Percentiles rank a stretch among this genome's conserved stretches.
Conservation (phyloP, 1,140 invertebrate species). For the Bombus difficillimus region DNA sequence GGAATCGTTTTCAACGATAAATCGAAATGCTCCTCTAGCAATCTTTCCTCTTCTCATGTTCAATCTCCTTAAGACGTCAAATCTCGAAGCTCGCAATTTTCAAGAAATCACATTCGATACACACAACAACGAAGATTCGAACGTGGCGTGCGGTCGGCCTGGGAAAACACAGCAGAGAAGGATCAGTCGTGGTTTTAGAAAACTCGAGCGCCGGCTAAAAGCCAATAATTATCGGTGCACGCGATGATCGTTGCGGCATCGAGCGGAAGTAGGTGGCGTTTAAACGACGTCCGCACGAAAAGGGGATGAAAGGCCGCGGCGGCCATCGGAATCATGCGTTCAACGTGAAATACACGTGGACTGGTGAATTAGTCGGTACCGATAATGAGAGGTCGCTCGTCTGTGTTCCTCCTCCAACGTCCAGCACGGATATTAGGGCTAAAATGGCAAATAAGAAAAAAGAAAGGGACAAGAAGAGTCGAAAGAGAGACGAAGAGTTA, state of each 20-base stretch:
- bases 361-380: slow-evolving; percentile 64
- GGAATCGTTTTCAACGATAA: too few species aligned
- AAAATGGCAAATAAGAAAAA: not conserved
- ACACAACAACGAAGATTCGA: not conserved
- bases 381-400: slow-evolving; percentile 58
- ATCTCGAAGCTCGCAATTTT: not conserved
- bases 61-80: not conserved
- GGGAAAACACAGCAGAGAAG: slow-evolving; percentile 27
- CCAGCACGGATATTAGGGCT: slow-evolving; percentile 13
- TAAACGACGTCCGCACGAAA: slow-evolving; percentile 43
- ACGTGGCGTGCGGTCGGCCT: slow-evolving; percentile 61
- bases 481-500: not conserved
- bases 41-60: not conserved
- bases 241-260: slow-evolving; percentile 54
- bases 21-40: not conserved
- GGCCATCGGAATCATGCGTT: slow-evolving; percentile 25
- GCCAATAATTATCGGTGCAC: slow-evolving; percentile 69
- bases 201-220: slow-evolving; percentile 53
- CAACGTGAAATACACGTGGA: slow-evolving; percentile 31
- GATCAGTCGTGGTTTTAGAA: slow-evolving; percentile 38
- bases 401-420: slow-evolving; percentile 7
- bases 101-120: too few species aligned
- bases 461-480: slow-evolving; percentile 9
- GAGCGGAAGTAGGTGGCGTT: slow-evolving; percentile 71
- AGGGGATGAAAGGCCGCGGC: slow-evolving; percentile 55